Evolutionary conservation across 2,113 vertebrate genomes (phyloP), one percentile per base, ranked within the genome.

Genomic region (Litocranius walleri): DNA sequence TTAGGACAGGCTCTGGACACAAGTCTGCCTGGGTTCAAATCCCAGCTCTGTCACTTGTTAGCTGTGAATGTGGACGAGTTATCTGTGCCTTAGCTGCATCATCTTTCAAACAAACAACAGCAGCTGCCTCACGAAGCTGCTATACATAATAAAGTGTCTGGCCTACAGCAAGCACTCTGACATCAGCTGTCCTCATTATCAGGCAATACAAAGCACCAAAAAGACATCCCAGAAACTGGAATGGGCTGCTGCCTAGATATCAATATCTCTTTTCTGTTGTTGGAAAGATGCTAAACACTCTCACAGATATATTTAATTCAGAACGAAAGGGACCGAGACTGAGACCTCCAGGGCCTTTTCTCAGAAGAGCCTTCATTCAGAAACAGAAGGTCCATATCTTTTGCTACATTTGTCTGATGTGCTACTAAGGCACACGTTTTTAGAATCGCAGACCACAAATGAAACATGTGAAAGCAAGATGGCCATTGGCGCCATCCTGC

Each of bases 341-440:
- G 57, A 80, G 88, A 15, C 14, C 45, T 52, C 56, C 61, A 9
- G 50, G 50, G 43, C 57, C 82, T 93, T 54, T 82, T 36, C 74
- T 90, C 11, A n/a, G 33, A 57, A 40, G 33, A 80, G 52, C 14
- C n/a, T 45, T 40, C 81, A 77, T 19, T 61, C 74, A 74, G 50
- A 91, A 88, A 50, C 82, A 52, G 19, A 85, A 43, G 71, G 19
- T 45, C 61, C 33, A 27, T 50, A 71, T n/a, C 29, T 43, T 45
- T 30, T 15, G 45, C 17, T 14, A 40, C 56, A 8, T 5, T 61
- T 62, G 57, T 88, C 83, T 87, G 36, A 88, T 36, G 6, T 13
- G 27, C 25, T 40, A 11, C 56, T 36, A 29, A 9, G 0, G 14
- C 7, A 17, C 0, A 2, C 0, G 2, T 21, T 77, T 16, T 36